phyloP scores from a whole-genome alignment of 1,140 invertebrate genomes.

The Lucilia sericata region DNA sequence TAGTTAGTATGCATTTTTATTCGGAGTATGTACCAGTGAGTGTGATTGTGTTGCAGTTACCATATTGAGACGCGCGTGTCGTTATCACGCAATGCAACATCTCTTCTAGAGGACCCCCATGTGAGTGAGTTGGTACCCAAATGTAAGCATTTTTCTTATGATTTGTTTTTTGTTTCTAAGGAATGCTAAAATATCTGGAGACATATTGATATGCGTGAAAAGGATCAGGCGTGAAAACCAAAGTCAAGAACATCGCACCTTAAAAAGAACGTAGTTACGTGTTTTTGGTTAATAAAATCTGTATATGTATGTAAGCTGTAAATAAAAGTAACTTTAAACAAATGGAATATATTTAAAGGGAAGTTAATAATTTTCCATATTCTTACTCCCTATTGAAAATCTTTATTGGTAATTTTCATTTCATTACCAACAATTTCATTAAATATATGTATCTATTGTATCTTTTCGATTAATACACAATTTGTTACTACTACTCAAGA shows the following conservation, averaged over 20 bases:
- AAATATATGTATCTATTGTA: background rate
- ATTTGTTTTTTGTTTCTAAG: background rate
- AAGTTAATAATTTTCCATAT: too few species aligned
- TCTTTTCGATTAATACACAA: background rate
- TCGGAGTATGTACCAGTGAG: background rate
- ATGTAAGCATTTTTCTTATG: background rate
- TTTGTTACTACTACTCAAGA: background rate
- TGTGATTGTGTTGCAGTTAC: background rate
- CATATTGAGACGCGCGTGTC: constrained; percentile 19
- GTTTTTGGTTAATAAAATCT: too few species aligned
- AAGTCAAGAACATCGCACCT: constrained; percentile 37
- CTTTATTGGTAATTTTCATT: too few species aligned
- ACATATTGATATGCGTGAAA: constrained; percentile 10
- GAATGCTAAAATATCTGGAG: background rate
- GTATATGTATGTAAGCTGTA: too few species aligned
- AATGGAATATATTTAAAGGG: too few species aligned
- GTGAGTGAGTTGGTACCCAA: background rate
- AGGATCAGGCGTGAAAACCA: constrained; percentile 24
- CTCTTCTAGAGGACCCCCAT: background rate
- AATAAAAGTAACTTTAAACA: too few species aligned
- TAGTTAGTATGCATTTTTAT: background rate
- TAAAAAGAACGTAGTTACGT: background rate
- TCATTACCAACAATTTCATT: background rate
- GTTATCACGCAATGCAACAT: constrained; percentile 32
- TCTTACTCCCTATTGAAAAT: too few species aligned